Base-by-base conservation (phyloP, 2,888 invertebrate species). In the Trachelus tabidus region DNA sequence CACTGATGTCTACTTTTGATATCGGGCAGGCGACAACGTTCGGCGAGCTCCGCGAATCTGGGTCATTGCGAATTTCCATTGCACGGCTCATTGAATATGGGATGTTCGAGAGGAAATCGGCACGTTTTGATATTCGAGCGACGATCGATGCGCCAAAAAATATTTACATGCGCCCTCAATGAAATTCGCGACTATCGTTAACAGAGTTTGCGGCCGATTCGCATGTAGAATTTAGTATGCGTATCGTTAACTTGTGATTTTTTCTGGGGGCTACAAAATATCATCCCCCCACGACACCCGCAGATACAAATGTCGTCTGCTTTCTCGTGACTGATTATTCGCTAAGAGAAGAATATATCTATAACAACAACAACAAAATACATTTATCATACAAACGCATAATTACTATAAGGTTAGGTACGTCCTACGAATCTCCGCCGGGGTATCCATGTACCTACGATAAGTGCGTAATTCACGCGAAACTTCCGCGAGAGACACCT, bases 61-160 rank as follows among this genome's bases (percentile, higher is more conserved):
- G 71, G 71, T 71, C 71, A 71, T 12, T 31, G 71, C 71, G 15
- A 71, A 71, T 71, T 71, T 71, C 33, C 71, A 71, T 71, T 34
- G 71, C 4, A 31, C 71, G 71, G n/a, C 31, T 31, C 9, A 71
- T 71, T 34, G 71, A 71, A 71, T 34, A 33, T 34, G 15, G 71
- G 71, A 34, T 71, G 9, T 9, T 71, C 9, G 31, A 31, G 31
- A 34, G 33, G 71, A 34, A 34, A 71, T 31, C 33, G 3, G 2
- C 71, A 71, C 71, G 71, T 71, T 37, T 37, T 4, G 37, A 12
- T 37, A 12, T 12, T 37, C 37, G 12, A 37, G 37, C 12, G 37
- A 1, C 4, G 37, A 37, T 37, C 37, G 37, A 12, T 37, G 3
- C 12, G 37, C 37, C 12, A 12, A 35, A 40, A 40, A 40, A 23